Conservation (phyloP, 1,140 invertebrate species). For the Panulirus ornatus region DNA sequence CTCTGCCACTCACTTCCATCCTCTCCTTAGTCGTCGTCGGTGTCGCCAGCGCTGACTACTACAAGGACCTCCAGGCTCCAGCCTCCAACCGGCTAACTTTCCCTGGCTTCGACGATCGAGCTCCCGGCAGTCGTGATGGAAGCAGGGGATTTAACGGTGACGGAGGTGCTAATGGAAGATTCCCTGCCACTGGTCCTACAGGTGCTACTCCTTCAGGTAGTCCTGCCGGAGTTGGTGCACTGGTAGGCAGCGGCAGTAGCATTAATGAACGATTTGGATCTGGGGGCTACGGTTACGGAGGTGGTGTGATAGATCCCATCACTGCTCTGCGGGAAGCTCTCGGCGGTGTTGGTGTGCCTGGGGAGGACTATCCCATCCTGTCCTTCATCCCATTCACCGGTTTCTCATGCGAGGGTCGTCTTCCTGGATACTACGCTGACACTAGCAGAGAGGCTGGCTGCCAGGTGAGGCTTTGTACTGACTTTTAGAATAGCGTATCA, state of each 20-base stretch:
- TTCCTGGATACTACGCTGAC: constrained; percentile 49
- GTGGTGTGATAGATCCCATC: neutral
- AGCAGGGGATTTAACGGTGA: neutral
- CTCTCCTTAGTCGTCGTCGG: neutral
- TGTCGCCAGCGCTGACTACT: neutral
- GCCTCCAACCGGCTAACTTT: neutral
- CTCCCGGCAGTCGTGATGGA: neutral
- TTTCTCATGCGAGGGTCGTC: constrained; percentile 36
- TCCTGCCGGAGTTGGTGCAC: neutral
- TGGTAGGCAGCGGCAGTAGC: neutral
- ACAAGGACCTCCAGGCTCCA: neutral
- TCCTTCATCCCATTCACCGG: constrained; percentile 77
- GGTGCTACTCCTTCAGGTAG: neutral
- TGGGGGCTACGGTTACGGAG: neutral
- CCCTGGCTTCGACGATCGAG: neutral
- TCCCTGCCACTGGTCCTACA: neutral
- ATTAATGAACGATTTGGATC: neutral
- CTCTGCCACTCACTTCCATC: too few relatives aligned
- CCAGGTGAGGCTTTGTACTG: constrained; percentile 30
- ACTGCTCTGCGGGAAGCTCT: neutral
- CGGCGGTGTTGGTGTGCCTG: constrained; percentile 76
- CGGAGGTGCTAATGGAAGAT: neutral
- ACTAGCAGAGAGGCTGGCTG: constrained; percentile 33
- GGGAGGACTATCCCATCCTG: constrained; percentile 77
- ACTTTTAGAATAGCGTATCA: too few relatives aligned